Evolutionary conservation across 2,113 vertebrate species (phyloP).

Genomic region (Hassar affinis): DNA sequence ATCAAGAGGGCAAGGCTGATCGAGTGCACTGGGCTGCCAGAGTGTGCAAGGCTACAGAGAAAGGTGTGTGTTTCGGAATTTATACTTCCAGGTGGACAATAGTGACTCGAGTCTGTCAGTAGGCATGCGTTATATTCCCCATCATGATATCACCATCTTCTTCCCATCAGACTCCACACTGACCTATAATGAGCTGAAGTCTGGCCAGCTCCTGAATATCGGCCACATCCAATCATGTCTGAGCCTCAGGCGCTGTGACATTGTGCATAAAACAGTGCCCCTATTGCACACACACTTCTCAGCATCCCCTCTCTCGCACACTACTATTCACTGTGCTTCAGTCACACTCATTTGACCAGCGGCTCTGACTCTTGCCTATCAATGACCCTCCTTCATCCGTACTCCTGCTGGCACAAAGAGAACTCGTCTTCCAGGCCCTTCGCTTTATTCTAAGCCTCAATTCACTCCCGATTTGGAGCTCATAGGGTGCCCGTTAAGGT

Average conservation of each 20-base stretch:
- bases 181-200: slow-evolving; percentile 40
- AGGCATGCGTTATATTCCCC: not conserved
- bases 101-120: not conserved
- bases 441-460: slow-evolving; percentile 20
- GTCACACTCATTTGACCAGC: slow-evolving; percentile 59
- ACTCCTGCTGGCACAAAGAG: slow-evolving; percentile 18
- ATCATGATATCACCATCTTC: not conserved
- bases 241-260: slow-evolving; percentile 62
- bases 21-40: not conserved
- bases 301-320: slow-evolving; percentile 34
- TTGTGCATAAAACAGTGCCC: slow-evolving; percentile 59
- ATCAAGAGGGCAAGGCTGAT: not conserved
- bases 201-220: slow-evolving; percentile 19
- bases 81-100: not conserved
- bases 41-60: not conserved
- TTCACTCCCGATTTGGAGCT: slow-evolving; percentile 57
- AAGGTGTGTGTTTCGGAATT: not conserved
- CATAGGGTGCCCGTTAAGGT: slow-evolving; percentile 67
- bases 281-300: slow-evolving; percentile 41
- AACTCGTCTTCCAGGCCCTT: slow-evolving; percentile 10
- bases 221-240: slow-evolving; percentile 44
- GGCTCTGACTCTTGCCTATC: slow-evolving; percentile 66
- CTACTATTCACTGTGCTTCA: slow-evolving; percentile 41
- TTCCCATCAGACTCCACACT: slow-evolving; percentile 19
- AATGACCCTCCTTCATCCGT: slow-evolving; percentile 69